phyloP scores from a whole-genome alignment of 1,140 invertebrate genomes.

The Arctopsyche grandis region DNA sequence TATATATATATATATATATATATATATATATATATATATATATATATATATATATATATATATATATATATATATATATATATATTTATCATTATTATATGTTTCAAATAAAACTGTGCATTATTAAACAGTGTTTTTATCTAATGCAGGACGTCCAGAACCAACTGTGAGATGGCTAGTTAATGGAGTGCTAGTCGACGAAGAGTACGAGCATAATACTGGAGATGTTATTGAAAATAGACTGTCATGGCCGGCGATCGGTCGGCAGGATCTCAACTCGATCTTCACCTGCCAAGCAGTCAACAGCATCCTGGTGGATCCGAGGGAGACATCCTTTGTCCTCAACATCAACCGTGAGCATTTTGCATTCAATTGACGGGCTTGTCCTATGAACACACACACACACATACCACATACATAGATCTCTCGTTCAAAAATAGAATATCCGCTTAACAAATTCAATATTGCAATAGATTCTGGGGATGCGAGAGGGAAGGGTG shows the following conservation, averaged over 20 bases:
- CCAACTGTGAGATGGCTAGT: constrained; percentile 76
- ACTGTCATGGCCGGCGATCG: constrained; percentile 77
- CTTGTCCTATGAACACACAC: neutral
- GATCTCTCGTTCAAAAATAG: neutral
- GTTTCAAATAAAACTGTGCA: no score
- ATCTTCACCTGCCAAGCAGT: constrained; percentile 86
- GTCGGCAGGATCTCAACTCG: constrained; percentile 80
- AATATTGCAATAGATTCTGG: neutral
- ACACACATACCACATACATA: neutral
- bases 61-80: no score
- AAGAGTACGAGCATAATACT: constrained; percentile 82
- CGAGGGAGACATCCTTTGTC: constrained; percentile 77
- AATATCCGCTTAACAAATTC: constrained; percentile 27
- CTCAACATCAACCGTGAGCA: constrained; percentile 87
- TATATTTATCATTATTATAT: no score
- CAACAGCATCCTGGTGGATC: constrained; percentile 82
- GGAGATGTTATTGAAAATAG: constrained; percentile 88
- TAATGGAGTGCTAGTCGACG: constrained; percentile 80
- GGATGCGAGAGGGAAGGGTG: neutral
- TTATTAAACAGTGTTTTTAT: neutral
- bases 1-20: no score
- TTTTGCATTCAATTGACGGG: neutral
- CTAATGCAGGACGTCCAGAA: constrained; percentile 69
- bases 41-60: no score
- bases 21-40: no score